Evolutionary conservation across 2,113 vertebrate genomes (phyloP), one percentile per base, ranked within the genome.

Genomic region (Peucedramus taeniatus): DNA sequence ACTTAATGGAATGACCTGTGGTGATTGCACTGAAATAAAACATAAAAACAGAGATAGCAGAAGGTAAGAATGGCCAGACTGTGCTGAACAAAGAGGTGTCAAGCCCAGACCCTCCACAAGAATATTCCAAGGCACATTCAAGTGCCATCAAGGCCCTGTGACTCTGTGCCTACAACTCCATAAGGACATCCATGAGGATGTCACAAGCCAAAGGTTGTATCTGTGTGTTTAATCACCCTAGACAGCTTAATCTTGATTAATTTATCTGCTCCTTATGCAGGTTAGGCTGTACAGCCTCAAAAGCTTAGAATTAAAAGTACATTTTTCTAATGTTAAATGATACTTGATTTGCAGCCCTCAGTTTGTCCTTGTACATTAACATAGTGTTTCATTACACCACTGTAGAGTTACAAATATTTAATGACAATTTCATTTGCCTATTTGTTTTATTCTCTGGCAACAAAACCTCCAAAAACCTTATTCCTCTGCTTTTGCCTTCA

Each of bases 251-350:
- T 28, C 9, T 59, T 54, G 76, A 91, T 87, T 91, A 87, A 94
- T 87, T 86, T 80, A 81, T 40, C 54, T 83, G 19, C 40, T 81
- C 59, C 87, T 89, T 42, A 49, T 35, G 44, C 76, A 94, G 71
- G 64, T 68, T 83, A 59, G 50, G 74, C 44, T 79, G 39, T 45
- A 44, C 57, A 79, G 72, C 56, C 79, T 86, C 37, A 60, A 63
- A 91, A 89, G 49, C 40, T 91, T 27, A 33, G 59, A 87, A 72
- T 72, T 68, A 91, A 45, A 88, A 83, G 9, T 54, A 35, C 4
- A 1, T 50, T 83, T 89, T 83, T 59, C 63, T 78, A 37, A 83
- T 51, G 49, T 19, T 37, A 65, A 69, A 30, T 39, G n/a, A 74
- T 84, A 81, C 45, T 63, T 78, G 50, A 75, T 66, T 87, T 57